A percentile compares a stretch with the other conserved stretches of the same genome.
These are phyloP conservation scores for Mya arenaria DNA, from an alignment of 1,140 invertebrate genomes.

Conservation along the genomic window DNA sequence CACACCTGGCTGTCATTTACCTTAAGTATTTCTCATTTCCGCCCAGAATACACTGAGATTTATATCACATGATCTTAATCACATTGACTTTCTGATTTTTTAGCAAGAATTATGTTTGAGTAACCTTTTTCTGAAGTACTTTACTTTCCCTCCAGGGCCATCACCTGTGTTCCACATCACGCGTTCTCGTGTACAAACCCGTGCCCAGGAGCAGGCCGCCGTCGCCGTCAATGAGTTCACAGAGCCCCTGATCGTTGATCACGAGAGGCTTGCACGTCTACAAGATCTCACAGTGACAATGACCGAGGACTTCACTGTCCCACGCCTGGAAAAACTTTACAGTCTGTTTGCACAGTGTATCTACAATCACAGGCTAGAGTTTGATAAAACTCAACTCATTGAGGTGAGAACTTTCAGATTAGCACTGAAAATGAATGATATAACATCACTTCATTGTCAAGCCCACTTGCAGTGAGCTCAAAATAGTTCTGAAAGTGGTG, in stretches of 20 bases:
- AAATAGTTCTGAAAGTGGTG: neutral
- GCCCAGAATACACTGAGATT: neutral
- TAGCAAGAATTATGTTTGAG: neutral
- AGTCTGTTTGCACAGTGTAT: constrained; percentile 77
- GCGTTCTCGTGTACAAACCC: constrained; percentile 58
- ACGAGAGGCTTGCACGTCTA: constrained; percentile 63
- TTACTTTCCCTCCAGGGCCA: constrained; percentile 20
- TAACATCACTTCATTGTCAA: neutral
- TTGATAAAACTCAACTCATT: constrained; percentile 73
- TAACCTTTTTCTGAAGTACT: neutral
- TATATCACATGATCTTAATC: neutral
- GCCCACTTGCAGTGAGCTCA: neutral
- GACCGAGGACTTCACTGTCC: constrained; percentile 75
- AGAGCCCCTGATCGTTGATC: constrained; percentile 57
- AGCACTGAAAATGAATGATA: neutral
- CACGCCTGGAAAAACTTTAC: constrained; percentile 77
- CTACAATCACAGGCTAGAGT: constrained; percentile 70
- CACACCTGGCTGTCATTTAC: too few species aligned
- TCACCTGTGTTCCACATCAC: constrained; percentile 58
- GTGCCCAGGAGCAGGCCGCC: constrained; percentile 60
- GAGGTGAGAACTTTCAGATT: constrained; percentile 71
- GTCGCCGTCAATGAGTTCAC: constrained; percentile 57
- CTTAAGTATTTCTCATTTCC: too few species aligned
- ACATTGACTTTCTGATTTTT: neutral
- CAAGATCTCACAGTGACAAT: constrained; percentile 72